A percentile compares a stretch with the other conserved stretches of the same genome.
Evolutionary conservation across 2,888 invertebrate genomes (phyloP).

Genomic region (Amphipoea lucens): DNA sequence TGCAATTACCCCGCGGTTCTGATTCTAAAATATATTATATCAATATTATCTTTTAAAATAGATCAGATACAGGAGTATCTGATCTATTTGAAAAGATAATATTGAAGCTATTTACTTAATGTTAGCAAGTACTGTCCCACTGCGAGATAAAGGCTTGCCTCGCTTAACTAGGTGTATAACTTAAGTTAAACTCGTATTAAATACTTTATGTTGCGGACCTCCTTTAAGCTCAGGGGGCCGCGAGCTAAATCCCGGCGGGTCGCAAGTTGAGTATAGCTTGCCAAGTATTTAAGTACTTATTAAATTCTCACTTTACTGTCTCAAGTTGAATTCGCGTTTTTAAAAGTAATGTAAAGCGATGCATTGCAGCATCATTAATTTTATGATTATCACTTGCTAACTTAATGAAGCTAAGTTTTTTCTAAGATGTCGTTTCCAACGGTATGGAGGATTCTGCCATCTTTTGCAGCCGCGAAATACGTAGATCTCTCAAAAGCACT

Average conservation of each 20-base stretch:
- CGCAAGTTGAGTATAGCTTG: conserved; percentile 48
- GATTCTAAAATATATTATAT: too few species aligned
- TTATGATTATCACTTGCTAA: background rate
- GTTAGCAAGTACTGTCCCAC: conserved; percentile 30
- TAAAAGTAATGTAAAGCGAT: conserved; percentile 1
- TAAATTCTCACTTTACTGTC: conserved; percentile 43
- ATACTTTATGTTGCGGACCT: conserved; percentile 62
- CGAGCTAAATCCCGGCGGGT: conserved; percentile 50
- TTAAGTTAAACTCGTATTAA: conserved; percentile 62
- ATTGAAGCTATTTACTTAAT: conserved; percentile 3
- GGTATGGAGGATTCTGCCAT: background rate
- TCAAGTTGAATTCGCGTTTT: background rate
- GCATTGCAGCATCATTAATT: conserved; percentile 5
- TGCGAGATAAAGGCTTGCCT: conserved; percentile 49
- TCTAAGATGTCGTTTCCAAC: background rate
- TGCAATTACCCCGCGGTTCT: background rate
- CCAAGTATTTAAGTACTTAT: conserved; percentile 58
- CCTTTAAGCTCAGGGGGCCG: conserved; percentile 54
- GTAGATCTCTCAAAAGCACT: background rate
- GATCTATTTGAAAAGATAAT: background rate
- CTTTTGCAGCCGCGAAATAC: too few species aligned
- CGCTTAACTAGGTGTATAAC: conserved; percentile 55
- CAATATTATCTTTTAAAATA: too few species aligned
- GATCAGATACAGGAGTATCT: too few species aligned
- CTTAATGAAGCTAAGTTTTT: background rate